A percentile compares a stretch with the other conserved stretches of the same genome.
These are phyloP conservation scores for Aix galericulata DNA, from an alignment of 2,113 vertebrate species.

Conservation along the genomic window DNA sequence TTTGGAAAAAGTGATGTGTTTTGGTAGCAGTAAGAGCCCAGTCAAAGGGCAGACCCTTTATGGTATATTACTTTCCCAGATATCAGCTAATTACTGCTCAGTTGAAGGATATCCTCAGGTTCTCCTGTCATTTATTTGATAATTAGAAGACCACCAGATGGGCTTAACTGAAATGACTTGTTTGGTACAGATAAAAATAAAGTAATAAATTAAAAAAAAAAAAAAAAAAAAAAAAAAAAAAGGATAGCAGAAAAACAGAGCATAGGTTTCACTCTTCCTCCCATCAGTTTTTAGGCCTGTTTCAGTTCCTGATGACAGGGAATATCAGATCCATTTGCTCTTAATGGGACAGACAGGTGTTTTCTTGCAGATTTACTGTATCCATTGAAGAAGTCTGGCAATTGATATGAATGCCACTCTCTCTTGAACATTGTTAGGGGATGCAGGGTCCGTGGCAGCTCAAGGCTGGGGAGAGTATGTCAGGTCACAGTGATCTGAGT, in stretches of 20 bases:
- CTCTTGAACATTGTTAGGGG: fast-evolving
- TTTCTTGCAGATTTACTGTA: background rate
- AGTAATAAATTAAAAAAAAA: background rate
- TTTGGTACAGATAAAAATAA: background rate
- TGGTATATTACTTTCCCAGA: background rate
- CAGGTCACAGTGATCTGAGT: background rate
- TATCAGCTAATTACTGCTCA: background rate
- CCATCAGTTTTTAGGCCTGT: background rate
- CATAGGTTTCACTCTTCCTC: background rate
- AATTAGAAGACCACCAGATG: background rate
- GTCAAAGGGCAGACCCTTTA: background rate
- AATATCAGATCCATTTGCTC: background rate
- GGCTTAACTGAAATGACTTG: background rate
- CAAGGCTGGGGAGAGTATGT: background rate
- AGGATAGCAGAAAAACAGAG: fast-evolving
- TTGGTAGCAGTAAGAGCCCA: background rate
- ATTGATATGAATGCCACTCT: background rate
- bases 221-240: too few relatives aligned
- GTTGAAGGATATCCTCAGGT: background rate
- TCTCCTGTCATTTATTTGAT: background rate
- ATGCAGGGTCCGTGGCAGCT: fast-evolving
- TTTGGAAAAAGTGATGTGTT: background rate
- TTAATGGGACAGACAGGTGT: background rate
- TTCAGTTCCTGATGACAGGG: background rate
- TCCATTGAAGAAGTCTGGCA: background rate